Evolutionary conservation across 2,797 vertebrate species (phyloP), one percentile per base, ranked within the genome.

Genomic region (Diplodus sargus): DNA sequence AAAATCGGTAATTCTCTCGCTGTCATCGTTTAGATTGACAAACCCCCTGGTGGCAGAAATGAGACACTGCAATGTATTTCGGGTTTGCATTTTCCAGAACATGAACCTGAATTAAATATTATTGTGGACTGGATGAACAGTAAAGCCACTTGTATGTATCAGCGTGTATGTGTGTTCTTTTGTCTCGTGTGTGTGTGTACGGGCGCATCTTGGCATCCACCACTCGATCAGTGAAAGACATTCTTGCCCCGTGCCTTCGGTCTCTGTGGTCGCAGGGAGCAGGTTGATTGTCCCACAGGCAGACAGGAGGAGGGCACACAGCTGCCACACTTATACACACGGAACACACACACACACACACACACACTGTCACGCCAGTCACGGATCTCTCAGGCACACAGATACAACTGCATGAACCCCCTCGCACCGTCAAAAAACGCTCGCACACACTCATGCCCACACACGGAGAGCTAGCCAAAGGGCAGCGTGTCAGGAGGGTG

Each of bases 181-280:
- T 85, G 78, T 45, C 45, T 51, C 9, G 8, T 34, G 34, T 70
- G 60, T 45, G 43, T 70, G 47, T 66, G 56, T 54, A 14, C 72
- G 85, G 86, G 70, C 68, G 79, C 60, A 47, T 81, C 65, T 82
- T 90, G 89, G 90, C 89, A 79, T 82, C 74, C 70, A 60, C 34
- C 69, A 23, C 56, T 78, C 54, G 67, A 78, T 87, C 78, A 67
- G 63, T 95, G 90, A 95, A 95, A 94, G 93, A 90, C 94, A 96
- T 96, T 96, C 94, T 93, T 95, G 88, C 73, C 74, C 80, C 23
- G 86, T 92, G 90, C 85, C 89, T 96, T 86, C 71, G 91, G 95
- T 95, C 93, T 94, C 94, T 95, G 90, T 93, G 93, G 94, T 92
- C 87, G 88, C 92, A 69, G 78, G 83, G 82, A 86, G 84, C 63